A percentile compares a stretch with the other conserved stretches of the same genome.
phyloP scores from a whole-genome alignment of 2,113 vertebrate species.

The Aegithalos caudatus region DNA sequence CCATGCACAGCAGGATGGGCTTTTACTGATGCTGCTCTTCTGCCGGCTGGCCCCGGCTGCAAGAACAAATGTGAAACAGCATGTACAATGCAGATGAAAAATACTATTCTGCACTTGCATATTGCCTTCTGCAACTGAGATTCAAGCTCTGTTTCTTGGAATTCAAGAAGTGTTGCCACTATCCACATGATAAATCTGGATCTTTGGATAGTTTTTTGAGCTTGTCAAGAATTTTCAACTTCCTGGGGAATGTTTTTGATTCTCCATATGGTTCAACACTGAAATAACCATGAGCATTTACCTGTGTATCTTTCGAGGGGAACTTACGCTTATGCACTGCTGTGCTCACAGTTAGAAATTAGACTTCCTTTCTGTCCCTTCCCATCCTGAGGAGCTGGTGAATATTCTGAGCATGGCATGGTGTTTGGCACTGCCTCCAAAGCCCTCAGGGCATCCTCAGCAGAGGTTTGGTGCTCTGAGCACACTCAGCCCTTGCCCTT shows the following conservation, averaged over 20 bases:
- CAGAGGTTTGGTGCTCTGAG: neutral
- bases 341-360: neutral
- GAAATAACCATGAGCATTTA: neutral
- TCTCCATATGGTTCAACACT: neutral
- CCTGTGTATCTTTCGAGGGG: neutral
- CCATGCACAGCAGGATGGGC: neutral
- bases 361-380: neutral
- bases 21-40: neutral
- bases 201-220: neutral
- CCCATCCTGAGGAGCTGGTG: neutral
- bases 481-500: rapidly evolving
- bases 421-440: rapidly evolving
- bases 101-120: neutral
- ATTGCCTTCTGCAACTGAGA: neutral
- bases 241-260: neutral
- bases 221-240: neutral
- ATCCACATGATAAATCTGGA: neutral
- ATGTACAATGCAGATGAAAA: neutral
- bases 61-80: neutral
- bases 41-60: rapidly evolving
- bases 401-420: rapidly evolving
- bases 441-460: rapidly evolving
- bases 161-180: neutral
- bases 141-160: neutral
- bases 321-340: rapidly evolving